A percentile compares a stretch with the other conserved stretches of the same genome.
Conservation (phyloP, 2,797 vertebrate genomes). For the Alcedo quadribrachys region DNA sequence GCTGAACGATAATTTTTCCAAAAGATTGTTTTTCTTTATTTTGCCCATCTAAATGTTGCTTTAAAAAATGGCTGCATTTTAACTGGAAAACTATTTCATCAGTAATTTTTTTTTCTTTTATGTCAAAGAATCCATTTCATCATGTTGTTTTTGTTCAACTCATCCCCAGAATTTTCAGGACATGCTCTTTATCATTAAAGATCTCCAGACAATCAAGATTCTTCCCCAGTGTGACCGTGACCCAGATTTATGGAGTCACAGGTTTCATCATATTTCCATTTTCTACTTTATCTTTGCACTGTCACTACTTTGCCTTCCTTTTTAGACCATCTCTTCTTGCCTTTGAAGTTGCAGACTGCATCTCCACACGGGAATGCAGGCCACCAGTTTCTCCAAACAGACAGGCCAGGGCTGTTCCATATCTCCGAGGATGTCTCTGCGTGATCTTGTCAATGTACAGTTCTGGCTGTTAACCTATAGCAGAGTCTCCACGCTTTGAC, state of each 20-base stretch:
- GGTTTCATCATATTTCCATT: slow-evolving; percentile 30
- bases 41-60: slow-evolving; percentile 16
- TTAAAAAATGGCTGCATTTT: not conserved
- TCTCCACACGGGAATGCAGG: slow-evolving; percentile 48
- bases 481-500: not conserved
- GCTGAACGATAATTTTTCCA: slow-evolving; percentile 73
- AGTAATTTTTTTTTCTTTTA: not conserved
- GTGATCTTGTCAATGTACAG: not conserved
- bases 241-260: slow-evolving; percentile 2
- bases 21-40: slow-evolving; percentile 27
- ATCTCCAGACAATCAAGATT: not conserved
- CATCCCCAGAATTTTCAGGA: slow-evolving; percentile 30
- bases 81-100: slow-evolving; percentile 15
- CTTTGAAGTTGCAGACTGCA: slow-evolving; percentile 73
- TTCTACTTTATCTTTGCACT: not conserved
- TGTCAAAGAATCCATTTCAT: not conserved
- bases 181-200: slow-evolving; percentile 28
- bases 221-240: not conserved
- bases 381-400: not conserved
- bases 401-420: not conserved
- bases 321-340: slow-evolving; percentile 57
- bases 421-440: not conserved
- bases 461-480: not conserved
- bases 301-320: slow-evolving; percentile 34
- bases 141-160: slow-evolving; percentile 6